These are phyloP conservation scores for Conus betulinus DNA, from an alignment of 1,140 invertebrate species.

Conservation along the genomic window DNA sequence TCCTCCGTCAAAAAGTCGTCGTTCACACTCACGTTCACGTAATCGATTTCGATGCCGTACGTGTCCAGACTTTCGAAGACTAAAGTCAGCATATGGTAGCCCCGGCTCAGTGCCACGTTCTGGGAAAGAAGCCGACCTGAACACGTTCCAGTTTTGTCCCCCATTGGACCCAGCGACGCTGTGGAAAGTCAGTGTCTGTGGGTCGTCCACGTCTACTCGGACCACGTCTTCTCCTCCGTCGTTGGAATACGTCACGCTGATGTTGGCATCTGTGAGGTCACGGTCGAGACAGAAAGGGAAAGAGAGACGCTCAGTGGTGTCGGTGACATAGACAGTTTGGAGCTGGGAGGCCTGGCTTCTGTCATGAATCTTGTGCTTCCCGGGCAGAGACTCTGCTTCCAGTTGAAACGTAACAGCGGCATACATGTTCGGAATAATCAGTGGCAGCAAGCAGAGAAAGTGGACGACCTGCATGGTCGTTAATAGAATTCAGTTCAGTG, in stretches of 20 bases:
- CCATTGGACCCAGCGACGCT: neutral
- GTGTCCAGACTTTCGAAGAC: neutral
- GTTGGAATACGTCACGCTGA: constrained; percentile 30
- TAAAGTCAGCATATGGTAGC: neutral
- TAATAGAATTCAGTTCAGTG: too few relatives aligned
- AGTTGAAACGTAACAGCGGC: neutral
- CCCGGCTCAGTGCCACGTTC: neutral
- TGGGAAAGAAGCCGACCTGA: neutral
- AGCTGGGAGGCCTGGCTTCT: neutral
- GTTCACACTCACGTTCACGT: neutral
- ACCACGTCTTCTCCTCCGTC: constrained; percentile 1
- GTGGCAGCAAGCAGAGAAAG: too few relatives aligned
- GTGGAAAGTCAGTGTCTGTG: neutral
- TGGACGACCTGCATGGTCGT: too few relatives aligned
- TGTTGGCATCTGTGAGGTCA: neutral
- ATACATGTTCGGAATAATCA: neutral
- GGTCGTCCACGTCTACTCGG: neutral
- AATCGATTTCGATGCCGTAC: constrained; percentile 33
- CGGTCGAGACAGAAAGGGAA: constrained; percentile 31
- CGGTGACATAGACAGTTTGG: neutral
- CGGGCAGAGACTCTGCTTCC: neutral
- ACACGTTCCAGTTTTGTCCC: constrained; percentile 27
- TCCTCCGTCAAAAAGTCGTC: constrained; percentile 13
- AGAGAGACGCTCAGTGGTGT: neutral
- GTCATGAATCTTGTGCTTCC: neutral